Conservation (phyloP, 2,113 vertebrate species). For the Antechinus stuartii region DNA sequence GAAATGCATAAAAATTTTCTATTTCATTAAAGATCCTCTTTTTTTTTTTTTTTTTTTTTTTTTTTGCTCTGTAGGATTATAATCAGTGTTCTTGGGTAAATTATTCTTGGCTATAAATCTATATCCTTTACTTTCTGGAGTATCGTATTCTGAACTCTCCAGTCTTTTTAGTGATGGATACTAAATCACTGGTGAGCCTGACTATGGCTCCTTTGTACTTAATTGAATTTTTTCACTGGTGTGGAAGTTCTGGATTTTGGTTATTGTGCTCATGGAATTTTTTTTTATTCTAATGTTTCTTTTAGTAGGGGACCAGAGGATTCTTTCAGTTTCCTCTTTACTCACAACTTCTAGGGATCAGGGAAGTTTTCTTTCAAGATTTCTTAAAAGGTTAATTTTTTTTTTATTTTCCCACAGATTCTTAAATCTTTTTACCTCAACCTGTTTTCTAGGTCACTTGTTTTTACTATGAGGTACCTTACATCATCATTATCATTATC, state of each 20-base stretch:
- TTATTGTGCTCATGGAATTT: neutral
- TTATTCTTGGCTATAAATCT: neutral
- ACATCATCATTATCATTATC: neutral
- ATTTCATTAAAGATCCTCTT: neutral
- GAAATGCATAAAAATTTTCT: neutral
- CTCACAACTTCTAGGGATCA: neutral
- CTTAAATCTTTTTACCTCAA: neutral
- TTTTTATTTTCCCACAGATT: neutral
- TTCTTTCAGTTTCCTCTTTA: neutral
- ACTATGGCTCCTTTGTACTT: neutral
- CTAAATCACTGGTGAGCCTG: neutral
- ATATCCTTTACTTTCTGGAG: neutral
- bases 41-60: neutral
- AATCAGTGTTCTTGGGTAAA: neutral
- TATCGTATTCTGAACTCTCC: neutral
- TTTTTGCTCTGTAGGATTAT: neutral
- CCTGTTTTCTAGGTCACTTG: neutral
- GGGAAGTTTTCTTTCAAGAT: neutral
- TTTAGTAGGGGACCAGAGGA: neutral
- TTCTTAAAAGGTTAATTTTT: neutral
- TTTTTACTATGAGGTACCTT: neutral
- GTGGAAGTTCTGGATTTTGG: neutral
- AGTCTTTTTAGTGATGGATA: neutral
- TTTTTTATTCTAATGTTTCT: neutral
- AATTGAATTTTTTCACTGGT: neutral